These are phyloP conservation scores for Phasianus colchicus DNA, from an alignment of 2,113 vertebrate genomes.

Conservation along the genomic window DNA sequence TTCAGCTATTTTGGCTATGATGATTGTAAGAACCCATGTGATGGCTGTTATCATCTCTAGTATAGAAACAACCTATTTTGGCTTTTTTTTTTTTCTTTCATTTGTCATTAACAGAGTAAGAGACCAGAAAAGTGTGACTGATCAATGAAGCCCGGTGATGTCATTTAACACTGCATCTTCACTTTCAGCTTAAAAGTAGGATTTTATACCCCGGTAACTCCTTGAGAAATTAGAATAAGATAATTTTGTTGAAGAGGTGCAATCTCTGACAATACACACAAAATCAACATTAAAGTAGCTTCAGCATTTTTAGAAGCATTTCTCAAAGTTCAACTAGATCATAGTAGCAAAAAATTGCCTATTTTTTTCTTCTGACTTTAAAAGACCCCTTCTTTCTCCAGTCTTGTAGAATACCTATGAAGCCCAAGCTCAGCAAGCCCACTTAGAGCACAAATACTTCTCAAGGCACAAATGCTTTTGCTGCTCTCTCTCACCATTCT, in stretches of 20 bases:
- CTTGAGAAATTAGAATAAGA: neutral
- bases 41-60: neutral
- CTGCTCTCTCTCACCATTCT: neutral
- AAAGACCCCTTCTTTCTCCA: neutral
- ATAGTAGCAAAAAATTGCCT: neutral
- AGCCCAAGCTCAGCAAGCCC: neutral
- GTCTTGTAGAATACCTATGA: neutral
- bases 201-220: neutral
- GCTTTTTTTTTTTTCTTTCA: neutral
- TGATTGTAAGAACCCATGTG: neutral
- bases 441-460: neutral
- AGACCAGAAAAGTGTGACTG: neutral
- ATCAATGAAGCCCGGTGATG: neutral
- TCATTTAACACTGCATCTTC: neutral
- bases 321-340: neutral
- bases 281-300: neutral
- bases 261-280: neutral
- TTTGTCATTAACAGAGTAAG: conserved; percentile 19
- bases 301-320: neutral
- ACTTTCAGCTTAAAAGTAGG: neutral
- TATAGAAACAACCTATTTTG: neutral
- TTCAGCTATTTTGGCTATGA: conserved; percentile 11
- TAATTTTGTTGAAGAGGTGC: neutral
- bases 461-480: neutral
- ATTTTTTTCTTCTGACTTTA: neutral